phyloP scores from a whole-genome alignment of 2,888 invertebrate species.

The Esperia sulphurella region DNA sequence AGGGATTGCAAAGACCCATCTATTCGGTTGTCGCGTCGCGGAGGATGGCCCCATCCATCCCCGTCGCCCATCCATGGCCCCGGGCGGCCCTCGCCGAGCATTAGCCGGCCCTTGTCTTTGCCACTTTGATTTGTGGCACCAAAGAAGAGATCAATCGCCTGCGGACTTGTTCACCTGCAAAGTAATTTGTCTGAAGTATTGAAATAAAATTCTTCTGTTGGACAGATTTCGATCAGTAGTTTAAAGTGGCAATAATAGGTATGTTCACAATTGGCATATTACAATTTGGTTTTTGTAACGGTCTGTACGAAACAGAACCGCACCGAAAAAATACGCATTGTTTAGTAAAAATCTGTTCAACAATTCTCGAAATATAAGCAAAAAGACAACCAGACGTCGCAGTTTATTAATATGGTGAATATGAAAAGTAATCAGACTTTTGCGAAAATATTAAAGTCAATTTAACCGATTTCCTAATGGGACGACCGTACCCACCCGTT shows the following conservation, averaged over 20 bases:
- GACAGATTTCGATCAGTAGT: neutral
- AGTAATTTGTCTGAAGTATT: neutral
- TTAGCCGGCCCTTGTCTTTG: conserved; percentile 62
- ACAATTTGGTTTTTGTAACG: too few species aligned
- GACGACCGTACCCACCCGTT: conserved; percentile 13
- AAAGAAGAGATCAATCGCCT: conserved; percentile 57
- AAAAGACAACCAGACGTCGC: too few species aligned
- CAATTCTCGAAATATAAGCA: too few species aligned
- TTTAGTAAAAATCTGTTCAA: too few species aligned
- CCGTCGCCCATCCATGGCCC: conserved; percentile 12
- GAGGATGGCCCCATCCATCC: conserved; percentile 18
- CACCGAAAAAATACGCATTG: too few species aligned
- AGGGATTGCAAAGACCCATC: conserved; percentile 17
- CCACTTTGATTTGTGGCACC: conserved; percentile 66
- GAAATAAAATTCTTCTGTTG: neutral
- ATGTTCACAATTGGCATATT: too few species aligned
- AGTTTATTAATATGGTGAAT: too few species aligned
- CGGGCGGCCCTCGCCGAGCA: conserved; percentile 36
- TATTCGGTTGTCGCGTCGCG: conserved; percentile 10
- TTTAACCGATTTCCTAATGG: conserved; percentile 7
- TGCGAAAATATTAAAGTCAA: conserved; percentile 2
- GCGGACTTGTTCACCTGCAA: conserved; percentile 17
- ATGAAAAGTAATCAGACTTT: neutral
- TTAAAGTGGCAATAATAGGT: too few species aligned
- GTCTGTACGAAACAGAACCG: too few species aligned